Evolutionary conservation across 64 coral and sea anemone genomes (phyloP).

Genomic region (Platygyra sinensis): DNA sequence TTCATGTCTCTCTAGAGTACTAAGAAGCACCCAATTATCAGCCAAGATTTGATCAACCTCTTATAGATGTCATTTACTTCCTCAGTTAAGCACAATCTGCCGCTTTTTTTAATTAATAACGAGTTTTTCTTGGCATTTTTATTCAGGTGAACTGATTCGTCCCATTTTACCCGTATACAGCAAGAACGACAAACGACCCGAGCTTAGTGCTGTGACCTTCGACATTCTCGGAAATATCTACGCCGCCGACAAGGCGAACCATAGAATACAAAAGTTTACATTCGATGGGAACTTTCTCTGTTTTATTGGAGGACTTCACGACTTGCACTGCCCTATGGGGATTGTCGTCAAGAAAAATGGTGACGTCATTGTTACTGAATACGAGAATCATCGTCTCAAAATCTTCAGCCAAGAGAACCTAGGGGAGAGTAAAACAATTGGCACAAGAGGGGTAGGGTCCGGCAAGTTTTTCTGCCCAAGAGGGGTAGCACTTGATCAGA

Average conservation of each 20-base stretch:
- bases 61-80: no score
- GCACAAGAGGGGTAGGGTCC: slow-evolving; percentile 64
- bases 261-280: slow-evolving; percentile 90
- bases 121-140: neutral
- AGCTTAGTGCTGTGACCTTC: slow-evolving; percentile 68
- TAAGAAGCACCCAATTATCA: no score
- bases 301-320: slow-evolving; percentile 80
- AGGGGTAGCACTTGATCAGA: slow-evolving; percentile 78
- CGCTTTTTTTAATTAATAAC: neutral
- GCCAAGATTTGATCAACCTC: no score
- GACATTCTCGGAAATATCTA: slow-evolving; percentile 61
- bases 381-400: slow-evolving; percentile 77
- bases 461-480: slow-evolving; percentile 83
- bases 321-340: slow-evolving; percentile 73
- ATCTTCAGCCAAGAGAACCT: slow-evolving; percentile 65
- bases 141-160: slow-evolving; percentile 77
- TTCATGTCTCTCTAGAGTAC: no score
- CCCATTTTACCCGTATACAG: slow-evolving; percentile 88
- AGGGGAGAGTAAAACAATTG: slow-evolving; percentile 57
- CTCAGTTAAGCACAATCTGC: neutral
- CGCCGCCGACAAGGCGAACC: slow-evolving; percentile 84
- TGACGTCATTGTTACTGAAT: slow-evolving; percentile 77
- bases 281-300: slow-evolving; percentile 75
- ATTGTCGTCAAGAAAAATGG: slow-evolving; percentile 73
- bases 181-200: slow-evolving; percentile 82